These are phyloP conservation scores for Molanna angustata DNA, from an alignment of 2,888 invertebrate genomes.

Conservation along the genomic window DNA sequence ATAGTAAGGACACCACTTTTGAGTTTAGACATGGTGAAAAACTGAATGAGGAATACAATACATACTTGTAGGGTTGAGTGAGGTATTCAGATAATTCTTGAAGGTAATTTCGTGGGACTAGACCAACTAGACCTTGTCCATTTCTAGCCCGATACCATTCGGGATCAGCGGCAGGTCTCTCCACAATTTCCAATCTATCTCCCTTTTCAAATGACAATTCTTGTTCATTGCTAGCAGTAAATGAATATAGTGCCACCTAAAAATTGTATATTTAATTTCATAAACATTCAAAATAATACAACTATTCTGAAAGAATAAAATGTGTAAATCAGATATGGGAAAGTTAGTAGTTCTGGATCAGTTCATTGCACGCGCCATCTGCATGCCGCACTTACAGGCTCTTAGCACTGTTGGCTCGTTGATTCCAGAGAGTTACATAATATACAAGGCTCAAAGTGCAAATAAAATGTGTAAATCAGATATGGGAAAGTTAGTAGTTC, in stretches of 20 bases:
- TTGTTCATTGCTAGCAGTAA: slow-evolving; percentile 91
- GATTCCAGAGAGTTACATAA: no score
- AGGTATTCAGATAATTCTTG: slow-evolving; percentile 90
- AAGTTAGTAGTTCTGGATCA: no score
- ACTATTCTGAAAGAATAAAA: background rate
- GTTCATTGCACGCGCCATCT: no score
- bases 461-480: no score
- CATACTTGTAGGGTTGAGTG: slow-evolving; percentile 75
- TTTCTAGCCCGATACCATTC: slow-evolving; percentile 99
- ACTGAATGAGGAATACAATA: no score
- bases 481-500: no score
- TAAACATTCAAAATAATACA: background rate
- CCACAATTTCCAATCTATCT: slow-evolving; percentile 92
- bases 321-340: no score
- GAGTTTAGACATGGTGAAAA: no score
- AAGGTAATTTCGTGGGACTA: slow-evolving; percentile 94
- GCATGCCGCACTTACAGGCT: no score
- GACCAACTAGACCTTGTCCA: slow-evolving; percentile 85
- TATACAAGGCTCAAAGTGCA: no score
- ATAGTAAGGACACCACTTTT: no score
- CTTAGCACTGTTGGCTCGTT: no score
- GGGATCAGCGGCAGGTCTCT: slow-evolving; percentile 94
- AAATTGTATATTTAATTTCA: slow-evolving; percentile 1
- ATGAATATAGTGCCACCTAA: slow-evolving; percentile 86
- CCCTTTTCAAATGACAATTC: slow-evolving; percentile 97